These are phyloP conservation scores for Carassius gibelio DNA, from an alignment of 2,113 vertebrate species.

Conservation along the genomic window DNA sequence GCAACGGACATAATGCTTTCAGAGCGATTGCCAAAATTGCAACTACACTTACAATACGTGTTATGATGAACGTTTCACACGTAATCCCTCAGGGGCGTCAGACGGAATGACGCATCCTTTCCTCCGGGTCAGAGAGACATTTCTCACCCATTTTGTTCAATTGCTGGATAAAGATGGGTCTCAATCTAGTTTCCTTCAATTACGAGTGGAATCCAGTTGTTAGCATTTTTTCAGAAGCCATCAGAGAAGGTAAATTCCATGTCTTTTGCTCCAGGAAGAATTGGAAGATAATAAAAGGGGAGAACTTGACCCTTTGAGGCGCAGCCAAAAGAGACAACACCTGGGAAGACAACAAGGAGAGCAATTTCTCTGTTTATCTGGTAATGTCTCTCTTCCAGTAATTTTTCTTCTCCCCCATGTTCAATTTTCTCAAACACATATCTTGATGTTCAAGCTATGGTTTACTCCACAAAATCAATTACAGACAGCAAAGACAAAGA, in stretches of 20 bases:
- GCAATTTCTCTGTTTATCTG: conserved; percentile 27
- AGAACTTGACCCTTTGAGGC: conserved; percentile 61
- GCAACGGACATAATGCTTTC: not conserved
- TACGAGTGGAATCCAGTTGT: conserved; percentile 72
- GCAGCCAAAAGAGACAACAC: conserved; percentile 66
- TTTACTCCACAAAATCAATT: conserved; percentile 16
- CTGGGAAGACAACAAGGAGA: conserved; percentile 53
- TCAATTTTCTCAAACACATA: conserved; percentile 14
- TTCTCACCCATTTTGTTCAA: conserved; percentile 40
- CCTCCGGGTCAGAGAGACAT: conserved; percentile 17
- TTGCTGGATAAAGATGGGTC: conserved; percentile 58
- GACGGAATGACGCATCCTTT: conserved; percentile 58
- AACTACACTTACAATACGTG: conserved; percentile 40
- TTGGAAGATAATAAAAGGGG: conserved; percentile 53
- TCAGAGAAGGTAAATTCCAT: conserved; percentile 72
- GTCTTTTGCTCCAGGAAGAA: conserved; percentile 66
- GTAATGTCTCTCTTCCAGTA: not conserved
- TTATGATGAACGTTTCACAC: conserved; percentile 26
- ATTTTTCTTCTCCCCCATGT: conserved; percentile 38
- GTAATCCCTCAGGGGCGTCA: conserved; percentile 58
- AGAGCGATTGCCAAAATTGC: not conserved
- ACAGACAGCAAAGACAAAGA: not conserved
- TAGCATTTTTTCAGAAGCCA: conserved; percentile 60
- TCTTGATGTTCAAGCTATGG: conserved; percentile 18
- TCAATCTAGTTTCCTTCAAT: conserved; percentile 70